Evolutionary conservation across 2,113 vertebrate genomes (phyloP), one percentile per base, ranked within the genome.

Genomic region (Leptodactylus fuscus): DNA sequence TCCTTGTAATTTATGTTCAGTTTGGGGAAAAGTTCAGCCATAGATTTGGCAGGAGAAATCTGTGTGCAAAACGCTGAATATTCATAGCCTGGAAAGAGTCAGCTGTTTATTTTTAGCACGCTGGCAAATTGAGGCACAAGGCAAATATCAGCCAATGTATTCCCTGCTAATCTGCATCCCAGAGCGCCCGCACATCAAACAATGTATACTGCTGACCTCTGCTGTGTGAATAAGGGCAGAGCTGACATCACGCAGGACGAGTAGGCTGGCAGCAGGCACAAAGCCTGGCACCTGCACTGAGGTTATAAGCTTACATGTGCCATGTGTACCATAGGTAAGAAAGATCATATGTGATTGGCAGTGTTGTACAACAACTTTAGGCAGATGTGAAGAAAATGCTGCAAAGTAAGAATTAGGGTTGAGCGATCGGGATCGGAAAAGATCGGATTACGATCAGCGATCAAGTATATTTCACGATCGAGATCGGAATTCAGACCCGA

Each of bases 11-110:
- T 86, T 80, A 81, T 86, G 67, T 81, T 86, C 51, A 34, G 76
- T 81, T 86, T 81, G 62, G 84, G 77, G 48, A 83, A 60, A 77
- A 80, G 77, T 86, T 81, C 84, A 81, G 73, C 84, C 84, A 81
- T 73, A 81, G 76, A 86, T 86, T 73, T 86, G 84, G 84, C 84
- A 86, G 67, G 76, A 32, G 34, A 86, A 81, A 73, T 22, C 44
- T 20, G 58, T 48, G 76, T 81, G 76, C 77, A 73, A 62, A 32
- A 70, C 27, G 65, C 67, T 86, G 84, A 86, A 86, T 86, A 86
- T 86, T 86, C 76, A 86, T 81, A 86, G 77, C 65, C 73, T 38
- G 9, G 65, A 41, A 60, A 67, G 46, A 80, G 60, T 41, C 29
- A 27, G 60, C 20, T 86, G 76, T 60, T 73, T 86, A 86, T 81